Percentiles rank a stretch among this genome's conserved stretches.
phyloP scores from a whole-genome alignment of 2,113 vertebrate species.

The Pristiophorus japonicus region DNA sequence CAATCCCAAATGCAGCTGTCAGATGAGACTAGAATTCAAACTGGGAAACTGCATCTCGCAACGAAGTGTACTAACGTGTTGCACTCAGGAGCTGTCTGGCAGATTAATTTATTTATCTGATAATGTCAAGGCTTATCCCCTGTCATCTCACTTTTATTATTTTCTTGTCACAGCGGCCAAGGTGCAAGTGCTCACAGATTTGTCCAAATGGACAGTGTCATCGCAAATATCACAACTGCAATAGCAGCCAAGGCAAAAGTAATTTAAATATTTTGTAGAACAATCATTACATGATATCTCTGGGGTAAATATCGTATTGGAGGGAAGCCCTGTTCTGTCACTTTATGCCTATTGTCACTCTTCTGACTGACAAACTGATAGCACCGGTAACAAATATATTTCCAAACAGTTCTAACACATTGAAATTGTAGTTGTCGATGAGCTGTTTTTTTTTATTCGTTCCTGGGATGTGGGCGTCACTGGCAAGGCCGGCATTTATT shows the following conservation, averaged over 20 bases:
- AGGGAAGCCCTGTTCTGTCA: background rate
- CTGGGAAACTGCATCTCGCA: background rate
- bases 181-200: background rate
- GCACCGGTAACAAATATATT: background rate
- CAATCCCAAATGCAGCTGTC: background rate
- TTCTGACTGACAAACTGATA: background rate
- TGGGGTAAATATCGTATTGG: background rate
- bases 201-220: background rate
- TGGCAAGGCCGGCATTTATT: no score
- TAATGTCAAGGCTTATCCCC: background rate
- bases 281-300: background rate
- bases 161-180: background rate
- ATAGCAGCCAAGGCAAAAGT: background rate
- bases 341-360: background rate
- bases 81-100: background rate
- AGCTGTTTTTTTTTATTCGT: no score
- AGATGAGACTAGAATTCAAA: background rate
- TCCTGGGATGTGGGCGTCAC: no score
- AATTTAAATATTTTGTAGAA: background rate
- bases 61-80: background rate
- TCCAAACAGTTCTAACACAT: background rate
- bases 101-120: background rate
- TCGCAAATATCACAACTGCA: background rate
- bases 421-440: background rate
- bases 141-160: background rate